Conservation (phyloP, 1,140 invertebrate genomes). For the Pissodes strobi region DNA sequence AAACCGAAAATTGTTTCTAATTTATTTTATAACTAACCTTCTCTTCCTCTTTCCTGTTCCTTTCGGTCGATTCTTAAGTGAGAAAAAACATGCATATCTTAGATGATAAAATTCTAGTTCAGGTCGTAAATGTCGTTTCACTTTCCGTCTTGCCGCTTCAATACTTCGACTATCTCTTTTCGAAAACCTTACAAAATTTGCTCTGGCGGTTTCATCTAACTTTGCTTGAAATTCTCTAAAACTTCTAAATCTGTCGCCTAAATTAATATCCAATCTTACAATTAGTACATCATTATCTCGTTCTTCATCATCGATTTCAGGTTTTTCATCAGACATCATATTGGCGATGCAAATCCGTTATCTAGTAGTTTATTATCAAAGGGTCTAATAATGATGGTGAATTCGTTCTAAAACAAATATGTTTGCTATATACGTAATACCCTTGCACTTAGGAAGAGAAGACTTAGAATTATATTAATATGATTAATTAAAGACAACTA, state of each 20-base stretch:
- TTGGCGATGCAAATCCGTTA: too few relatives aligned
- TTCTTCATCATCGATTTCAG: not conserved
- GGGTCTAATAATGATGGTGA: too few relatives aligned
- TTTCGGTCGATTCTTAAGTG: slow-evolving; percentile 13
- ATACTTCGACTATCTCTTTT: slow-evolving; percentile 26
- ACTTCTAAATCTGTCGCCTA: slow-evolving; percentile 9
- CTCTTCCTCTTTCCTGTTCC: slow-evolving; percentile 16
- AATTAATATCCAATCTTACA: slow-evolving; percentile 14
- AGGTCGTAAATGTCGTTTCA: not conserved
- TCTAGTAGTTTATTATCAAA: too few relatives aligned
- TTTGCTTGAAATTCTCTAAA: slow-evolving; percentile 16
- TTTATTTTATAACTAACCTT: slow-evolving; percentile 14
- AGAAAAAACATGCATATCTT: slow-evolving; percentile 26
- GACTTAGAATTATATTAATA: too few relatives aligned
- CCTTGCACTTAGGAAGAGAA: too few relatives aligned
- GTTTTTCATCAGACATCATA: too few relatives aligned
- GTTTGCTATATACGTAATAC: too few relatives aligned
- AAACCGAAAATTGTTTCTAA: too few relatives aligned
- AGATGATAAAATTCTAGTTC: slow-evolving; percentile 30
- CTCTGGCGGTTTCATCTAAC: slow-evolving; percentile 2
- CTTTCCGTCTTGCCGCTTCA: slow-evolving; percentile 20
- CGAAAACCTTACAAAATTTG: slow-evolving; percentile 21
- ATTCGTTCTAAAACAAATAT: too few relatives aligned
- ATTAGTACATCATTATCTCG: not conserved
- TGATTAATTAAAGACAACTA: too few relatives aligned